Evolutionary conservation across 2,797 vertebrate genomes (phyloP).

Genomic region (Silurus aristotelis): DNA sequence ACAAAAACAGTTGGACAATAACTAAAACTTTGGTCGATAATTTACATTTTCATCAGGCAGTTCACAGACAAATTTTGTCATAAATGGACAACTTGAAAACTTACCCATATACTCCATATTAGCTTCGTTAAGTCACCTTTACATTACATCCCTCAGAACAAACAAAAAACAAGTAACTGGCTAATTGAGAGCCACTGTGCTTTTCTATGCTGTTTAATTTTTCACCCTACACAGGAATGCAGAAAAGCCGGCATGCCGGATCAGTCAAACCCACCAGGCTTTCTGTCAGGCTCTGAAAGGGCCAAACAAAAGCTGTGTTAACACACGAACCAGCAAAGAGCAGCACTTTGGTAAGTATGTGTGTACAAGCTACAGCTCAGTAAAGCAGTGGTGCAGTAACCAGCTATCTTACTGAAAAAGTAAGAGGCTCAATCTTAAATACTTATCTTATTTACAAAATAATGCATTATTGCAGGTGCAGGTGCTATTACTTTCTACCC

Average conservation of each 20-base stretch:
- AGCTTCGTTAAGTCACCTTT: background rate
- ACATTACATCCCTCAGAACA: background rate
- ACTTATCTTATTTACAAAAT: too few relatives aligned
- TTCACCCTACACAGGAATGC: constrained; percentile 71
- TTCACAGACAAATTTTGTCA: background rate
- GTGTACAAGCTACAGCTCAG: background rate
- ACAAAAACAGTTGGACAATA: background rate
- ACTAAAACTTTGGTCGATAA: background rate
- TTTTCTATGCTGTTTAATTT: constrained; percentile 5
- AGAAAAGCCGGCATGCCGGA: constrained; percentile 72
- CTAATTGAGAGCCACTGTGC: constrained; percentile 22
- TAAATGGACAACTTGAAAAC: constrained; percentile 33
- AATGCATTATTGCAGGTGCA: background rate
- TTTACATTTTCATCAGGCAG: background rate
- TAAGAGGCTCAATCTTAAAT: background rate
- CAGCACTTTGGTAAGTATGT: constrained; percentile 11
- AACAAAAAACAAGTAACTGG: background rate
- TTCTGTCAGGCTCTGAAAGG: constrained; percentile 59
- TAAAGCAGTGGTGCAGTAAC: background rate
- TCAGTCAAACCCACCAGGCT: constrained; percentile 62
- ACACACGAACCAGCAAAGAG: background rate
- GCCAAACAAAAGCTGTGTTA: constrained; percentile 67
- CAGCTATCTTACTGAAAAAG: background rate
- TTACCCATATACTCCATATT: constrained; percentile 64
- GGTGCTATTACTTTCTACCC: background rate